Percentiles rank a stretch among this genome's conserved stretches.
Conservation (phyloP, 2,797 vertebrate genomes). For the Pitangus sulphuratus region DNA sequence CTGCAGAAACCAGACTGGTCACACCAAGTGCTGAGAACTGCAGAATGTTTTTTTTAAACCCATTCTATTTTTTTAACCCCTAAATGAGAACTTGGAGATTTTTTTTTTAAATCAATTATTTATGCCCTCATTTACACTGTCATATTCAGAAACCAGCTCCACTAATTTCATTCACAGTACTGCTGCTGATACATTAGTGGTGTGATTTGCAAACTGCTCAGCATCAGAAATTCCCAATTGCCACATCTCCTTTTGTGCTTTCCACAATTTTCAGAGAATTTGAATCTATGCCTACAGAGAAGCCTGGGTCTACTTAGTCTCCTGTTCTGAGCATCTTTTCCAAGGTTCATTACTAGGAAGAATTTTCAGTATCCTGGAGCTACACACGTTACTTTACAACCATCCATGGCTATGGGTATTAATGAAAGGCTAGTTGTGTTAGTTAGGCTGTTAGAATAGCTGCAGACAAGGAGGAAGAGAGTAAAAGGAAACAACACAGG, state of each 20-base stretch:
- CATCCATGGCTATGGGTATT: not conserved
- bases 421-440: not conserved
- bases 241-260: not conserved
- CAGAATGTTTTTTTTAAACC: not conserved
- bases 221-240: not conserved
- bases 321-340: not conserved
- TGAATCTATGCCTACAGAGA: not conserved
- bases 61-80: not conserved
- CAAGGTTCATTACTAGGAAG: not conserved
- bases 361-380: not conserved
- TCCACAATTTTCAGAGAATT: not conserved
- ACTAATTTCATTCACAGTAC: not conserved
- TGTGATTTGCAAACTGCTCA: not conserved
- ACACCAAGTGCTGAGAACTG: not conserved
- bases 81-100: not conserved
- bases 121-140: not conserved
- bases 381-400: not conserved
- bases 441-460: not conserved
- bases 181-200: not conserved
- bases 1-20: not conserved
- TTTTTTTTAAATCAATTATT: not conserved
- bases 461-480: not conserved
- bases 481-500: not conserved
- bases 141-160: not conserved
- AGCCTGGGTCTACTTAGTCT: not conserved